These are phyloP conservation scores for Hermaeophaga mercurialis DNA, from an alignment of 2,888 invertebrate species.

Conservation along the genomic window DNA sequence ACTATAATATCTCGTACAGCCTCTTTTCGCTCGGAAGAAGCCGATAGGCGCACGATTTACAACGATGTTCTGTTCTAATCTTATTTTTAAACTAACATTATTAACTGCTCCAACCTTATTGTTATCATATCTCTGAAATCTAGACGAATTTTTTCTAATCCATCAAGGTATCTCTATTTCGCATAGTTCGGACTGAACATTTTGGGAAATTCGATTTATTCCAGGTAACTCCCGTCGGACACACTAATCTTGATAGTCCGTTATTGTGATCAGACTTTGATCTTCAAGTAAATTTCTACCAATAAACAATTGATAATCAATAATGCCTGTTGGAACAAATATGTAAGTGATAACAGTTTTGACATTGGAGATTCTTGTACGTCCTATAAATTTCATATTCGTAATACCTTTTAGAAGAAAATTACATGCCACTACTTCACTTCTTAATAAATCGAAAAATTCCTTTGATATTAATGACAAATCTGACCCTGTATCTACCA, in stretches of 20 bases:
- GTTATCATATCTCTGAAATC: conserved; percentile 29
- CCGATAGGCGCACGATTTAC: conserved; percentile 39
- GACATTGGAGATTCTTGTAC: background rate
- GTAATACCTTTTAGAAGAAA: background rate
- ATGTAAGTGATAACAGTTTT: background rate
- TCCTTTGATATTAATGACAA: conserved; percentile 9
- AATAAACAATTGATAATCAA: background rate
- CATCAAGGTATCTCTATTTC: conserved; percentile 25
- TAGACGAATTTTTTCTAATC: conserved; percentile 4
- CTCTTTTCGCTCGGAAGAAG: conserved; percentile 37
- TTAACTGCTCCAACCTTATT: conserved; percentile 29
- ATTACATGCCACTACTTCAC: background rate
- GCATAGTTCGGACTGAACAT: background rate
- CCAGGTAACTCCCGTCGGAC: no score
- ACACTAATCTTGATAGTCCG: conserved; percentile 26
- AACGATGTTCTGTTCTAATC: conserved; percentile 20
- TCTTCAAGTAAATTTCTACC: conserved; percentile 29
- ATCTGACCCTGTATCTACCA: conserved; percentile 32
- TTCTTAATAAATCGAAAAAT: no score
- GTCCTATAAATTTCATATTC: background rate
- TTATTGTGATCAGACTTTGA: conserved; percentile 25
- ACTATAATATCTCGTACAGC: conserved; percentile 34
- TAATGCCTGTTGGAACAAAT: background rate
- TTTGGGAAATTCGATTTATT: conserved; percentile 20
- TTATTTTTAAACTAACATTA: conserved; percentile 24